Evolutionary conservation across 2,888 invertebrate species (phyloP), one percentile per base, ranked within the genome.

Genomic region (Lasioglossum figueresi): DNA sequence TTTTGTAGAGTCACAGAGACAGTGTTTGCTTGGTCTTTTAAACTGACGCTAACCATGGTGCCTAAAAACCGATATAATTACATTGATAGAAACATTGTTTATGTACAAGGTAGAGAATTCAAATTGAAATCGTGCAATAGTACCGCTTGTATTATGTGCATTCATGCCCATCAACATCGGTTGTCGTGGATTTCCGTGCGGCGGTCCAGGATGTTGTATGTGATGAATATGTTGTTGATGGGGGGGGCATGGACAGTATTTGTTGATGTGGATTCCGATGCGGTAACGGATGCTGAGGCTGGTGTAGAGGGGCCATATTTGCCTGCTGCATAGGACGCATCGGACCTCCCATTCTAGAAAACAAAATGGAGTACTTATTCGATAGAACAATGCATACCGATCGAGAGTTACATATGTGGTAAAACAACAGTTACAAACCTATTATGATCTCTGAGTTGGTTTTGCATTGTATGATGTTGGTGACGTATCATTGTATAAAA

Each of bases 381-480:
- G 0, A 31, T 16, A 3, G 37, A 43, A 2, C 37, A 70, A 19
- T 52, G 71, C 40, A n/a, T 45, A 63, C 40, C 23, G 14, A 23
- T 63, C 19, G n/a, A 45, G 16, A n/a, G 8, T 14, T n/a, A 5
- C 31, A 19, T 63, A 14, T 19, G 8, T 0, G 1, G 1, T 31
- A 48, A 72, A 3, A 72, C 5, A 27, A 37, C 23, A n/a, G 19
- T 71, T 31, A 91, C 91, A 91, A 92, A 95, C 96, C 96, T 95
- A 86, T 92, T 94, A 84, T 95, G 94, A 95, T 97, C 97, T 94
- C 97, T 96, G 95, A 97, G 96, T 93, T 96, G 96, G 95, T 96
- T 96, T 92, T 96, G 96, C 94, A 96, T 96, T 95, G 96, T 96
- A 93, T 96, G 96, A 95, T 97, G 97, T 95, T 97, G 97, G 92